Percentiles rank a stretch among this genome's conserved stretches.
phyloP scores from a whole-genome alignment of 2,113 vertebrate species.

The Lagenorhynchus albirostris region DNA sequence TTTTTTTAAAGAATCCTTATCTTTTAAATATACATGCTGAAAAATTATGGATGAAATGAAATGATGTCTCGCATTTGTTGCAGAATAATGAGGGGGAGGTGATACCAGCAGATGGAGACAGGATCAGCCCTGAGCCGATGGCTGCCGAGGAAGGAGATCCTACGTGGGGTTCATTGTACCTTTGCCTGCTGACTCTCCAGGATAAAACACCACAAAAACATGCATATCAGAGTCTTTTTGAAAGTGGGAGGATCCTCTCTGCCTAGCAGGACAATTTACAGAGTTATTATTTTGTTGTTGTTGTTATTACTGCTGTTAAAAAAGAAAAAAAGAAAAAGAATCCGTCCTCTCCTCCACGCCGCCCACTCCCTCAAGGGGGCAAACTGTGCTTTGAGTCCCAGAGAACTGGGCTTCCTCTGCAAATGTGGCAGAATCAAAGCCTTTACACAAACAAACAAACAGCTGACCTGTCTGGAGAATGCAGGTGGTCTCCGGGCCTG shows the following conservation, averaged over 20 bases:
- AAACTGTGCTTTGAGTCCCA: not conserved
- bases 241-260: not conserved
- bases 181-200: not conserved
- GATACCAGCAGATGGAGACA: not conserved
- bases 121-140: not conserved
- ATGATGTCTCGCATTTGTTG: not conserved
- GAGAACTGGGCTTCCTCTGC: not conserved
- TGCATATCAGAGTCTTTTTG: not conserved
- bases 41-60: not conserved
- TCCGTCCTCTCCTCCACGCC: not conserved
- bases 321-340: not conserved
- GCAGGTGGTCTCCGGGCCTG: too few species aligned
- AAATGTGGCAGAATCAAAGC: not conserved
- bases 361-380: not conserved
- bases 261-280: not conserved
- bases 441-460: not conserved
- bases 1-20: not conserved
- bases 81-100: not conserved
- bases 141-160: not conserved
- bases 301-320: not conserved
- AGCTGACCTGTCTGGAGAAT: too few species aligned
- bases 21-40: not conserved
- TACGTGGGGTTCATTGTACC: too few species aligned
- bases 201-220: not conserved
- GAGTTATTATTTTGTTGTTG: not conserved